A percentile compares a stretch with the other conserved stretches of the same genome.
These are phyloP conservation scores for Oncopodura yosiiana DNA, from an alignment of 1,140 invertebrate genomes.

Conservation along the genomic window DNA sequence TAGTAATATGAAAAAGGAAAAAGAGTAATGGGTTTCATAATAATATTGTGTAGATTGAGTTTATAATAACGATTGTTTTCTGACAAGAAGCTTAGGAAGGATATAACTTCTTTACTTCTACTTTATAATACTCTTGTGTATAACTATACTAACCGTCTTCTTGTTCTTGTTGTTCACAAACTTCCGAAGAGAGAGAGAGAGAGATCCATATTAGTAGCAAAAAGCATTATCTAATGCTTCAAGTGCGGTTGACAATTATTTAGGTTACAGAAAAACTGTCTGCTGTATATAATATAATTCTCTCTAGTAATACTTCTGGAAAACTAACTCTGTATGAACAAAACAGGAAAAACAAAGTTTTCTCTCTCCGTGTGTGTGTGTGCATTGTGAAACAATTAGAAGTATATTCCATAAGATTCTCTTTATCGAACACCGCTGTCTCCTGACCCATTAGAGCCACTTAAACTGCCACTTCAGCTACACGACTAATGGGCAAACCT, in stretches of 20 bases:
- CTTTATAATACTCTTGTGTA: too few relatives aligned
- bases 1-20: too few relatives aligned
- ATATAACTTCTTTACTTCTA: too few relatives aligned
- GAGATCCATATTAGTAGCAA: too few relatives aligned
- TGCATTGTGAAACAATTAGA: conserved; percentile 29
- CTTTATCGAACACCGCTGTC: conserved; percentile 29
- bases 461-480: conserved; percentile 28
- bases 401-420: conserved; percentile 15
- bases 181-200: not conserved
- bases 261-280: conserved; percentile 17
- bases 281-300: too few relatives aligned
- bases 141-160: too few relatives aligned
- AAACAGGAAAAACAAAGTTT: not conserved
- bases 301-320: too few relatives aligned
- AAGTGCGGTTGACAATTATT: conserved; percentile 22
- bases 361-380: not conserved
- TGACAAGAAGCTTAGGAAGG: too few relatives aligned
- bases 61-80: too few relatives aligned
- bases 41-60: too few relatives aligned
- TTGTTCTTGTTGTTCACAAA: too few relatives aligned
- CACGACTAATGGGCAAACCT: conserved; percentile 25
- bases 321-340: conserved; percentile 11
- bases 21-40: too few relatives aligned
- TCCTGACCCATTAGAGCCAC: conserved; percentile 30
- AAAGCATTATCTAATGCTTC: not conserved